phyloP scores from a whole-genome alignment of 2,113 vertebrate species.

The Cololabis saira region DNA sequence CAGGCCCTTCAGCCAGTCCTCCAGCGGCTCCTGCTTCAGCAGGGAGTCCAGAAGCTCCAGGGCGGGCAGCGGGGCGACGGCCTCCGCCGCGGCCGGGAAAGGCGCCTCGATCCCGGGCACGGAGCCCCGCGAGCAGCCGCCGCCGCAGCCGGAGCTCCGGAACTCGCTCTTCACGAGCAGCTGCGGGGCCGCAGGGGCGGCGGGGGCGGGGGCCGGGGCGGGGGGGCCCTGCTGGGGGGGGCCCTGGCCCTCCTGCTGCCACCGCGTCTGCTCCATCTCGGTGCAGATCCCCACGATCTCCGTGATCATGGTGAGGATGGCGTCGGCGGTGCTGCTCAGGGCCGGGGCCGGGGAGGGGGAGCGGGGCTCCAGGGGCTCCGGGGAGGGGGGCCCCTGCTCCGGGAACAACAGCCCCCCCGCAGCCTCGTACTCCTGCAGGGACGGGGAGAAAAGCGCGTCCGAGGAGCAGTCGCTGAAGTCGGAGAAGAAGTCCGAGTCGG shows the following conservation, averaged over 20 bases:
- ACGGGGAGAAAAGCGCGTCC: conserved; percentile 83
- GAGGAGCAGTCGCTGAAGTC: conserved; percentile 82
- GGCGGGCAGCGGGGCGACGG: conserved; percentile 48
- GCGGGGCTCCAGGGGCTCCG: too few relatives aligned
- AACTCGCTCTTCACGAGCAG: conserved; percentile 83
- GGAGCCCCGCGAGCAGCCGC: conserved; percentile 78
- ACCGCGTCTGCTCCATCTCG: conserved; percentile 69
- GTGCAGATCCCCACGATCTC: conserved; percentile 94
- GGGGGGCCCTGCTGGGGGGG: conserved; percentile 14
- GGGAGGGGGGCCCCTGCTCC: too few relatives aligned
- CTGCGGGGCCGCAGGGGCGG: not conserved
- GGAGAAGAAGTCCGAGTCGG: conserved; percentile 87
- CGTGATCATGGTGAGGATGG: conserved; percentile 94
- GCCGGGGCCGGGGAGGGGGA: too few relatives aligned
- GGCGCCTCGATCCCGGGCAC: conserved; percentile 57
- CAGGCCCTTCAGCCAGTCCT: conserved; percentile 63
- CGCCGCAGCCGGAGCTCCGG: conserved; percentile 75
- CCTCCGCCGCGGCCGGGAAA: conserved; percentile 53
- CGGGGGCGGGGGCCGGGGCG: conserved; percentile 55
- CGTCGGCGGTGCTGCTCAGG: conserved; percentile 89
- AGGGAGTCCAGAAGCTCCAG: conserved; percentile 77
- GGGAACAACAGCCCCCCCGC: too few relatives aligned
- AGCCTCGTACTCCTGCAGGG: too few relatives aligned
- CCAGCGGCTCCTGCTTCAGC: conserved; percentile 77
- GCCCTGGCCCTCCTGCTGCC: conserved; percentile 39